Base-by-base conservation (phyloP, 1,140 invertebrate genomes). In the Brachionus calyciflorus region DNA sequence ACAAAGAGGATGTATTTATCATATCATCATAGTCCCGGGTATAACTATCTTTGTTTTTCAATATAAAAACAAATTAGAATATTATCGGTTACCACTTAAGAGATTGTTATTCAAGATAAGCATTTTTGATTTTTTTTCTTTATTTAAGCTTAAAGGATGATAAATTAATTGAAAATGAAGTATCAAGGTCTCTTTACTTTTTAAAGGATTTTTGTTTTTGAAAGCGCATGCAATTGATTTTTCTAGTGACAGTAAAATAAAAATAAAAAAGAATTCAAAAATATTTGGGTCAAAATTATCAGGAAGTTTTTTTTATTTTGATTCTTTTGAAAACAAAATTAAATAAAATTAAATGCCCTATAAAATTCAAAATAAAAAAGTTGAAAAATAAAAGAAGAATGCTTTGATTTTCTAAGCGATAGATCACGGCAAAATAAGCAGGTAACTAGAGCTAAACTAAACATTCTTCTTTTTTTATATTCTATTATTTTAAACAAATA, bases 401-500 rank as follows among this genome's bases (percentile, higher is more conserved):
- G 60, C 60, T 65, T 65, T 65, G 60, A 65, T 65, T 65, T 19
- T 44, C 44, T 24, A 65, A 60, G n/a, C 55, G 60, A 44, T 65
- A 65, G 33, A 65, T 44, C 60, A 65, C 60, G 41, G 37, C 60
- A 44, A 65, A 41, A 41, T 65, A 26, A 41, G 40, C 60, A 65
- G 60, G 60, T 65, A 65, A 65, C 40, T 65, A 65, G 60, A 65
- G 37, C 60, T 44, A 65, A 65, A 65, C 60, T 24, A 65, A 65
- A 65, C 60, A 65, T 65, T 65, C 41, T 44, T 46, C 14, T 37
- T 9, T 3, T 5, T 5, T 5, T 5, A 37, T 5, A 37, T 5
- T n/a, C n/a, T n/a, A n/a, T n/a, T n/a, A n/a, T n/a, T n/a, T n/a
- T 5, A 37, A 37, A 37, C 33, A 37, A 37, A 37, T 37, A 37